Base-by-base conservation (phyloP, 2,113 vertebrate species). In the Redunca redunca region DNA sequence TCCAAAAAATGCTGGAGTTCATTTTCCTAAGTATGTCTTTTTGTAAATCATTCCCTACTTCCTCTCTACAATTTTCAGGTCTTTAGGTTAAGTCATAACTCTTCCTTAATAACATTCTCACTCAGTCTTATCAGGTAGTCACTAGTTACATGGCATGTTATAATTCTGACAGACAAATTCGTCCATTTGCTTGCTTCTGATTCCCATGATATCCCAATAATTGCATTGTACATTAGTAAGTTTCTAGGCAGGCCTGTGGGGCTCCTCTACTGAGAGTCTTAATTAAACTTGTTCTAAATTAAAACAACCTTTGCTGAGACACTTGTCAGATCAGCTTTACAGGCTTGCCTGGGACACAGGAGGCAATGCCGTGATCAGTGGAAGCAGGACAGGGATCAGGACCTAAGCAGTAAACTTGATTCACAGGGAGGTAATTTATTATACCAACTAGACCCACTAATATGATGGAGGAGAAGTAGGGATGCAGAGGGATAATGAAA, bases 241-340 rank as follows among this genome's bases (percentile, higher is more conserved):
- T 91, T 97, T 95, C 36, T 67, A 83, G 81, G 26, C n/a, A 96
- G 43, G 55, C 67, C 81, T 96, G 9, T 96, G 94, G 85, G 95
- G 78, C 88, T 97, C 80, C 90, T 97, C 88, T 97, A 96, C 74
- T 83, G 84, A 97, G 88, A 98, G 25, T 96, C 94, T 98, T 98
- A 98, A 98, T 98, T 98, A 97, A 98, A 97, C 55, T 92, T 96
- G 58, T 95, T 97, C 94, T 96, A 97, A 97, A 97, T 98, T 96
- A 96, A 98, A 98, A 94, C 64, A 96, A 93, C 58, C 92, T 97
- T 98, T 98, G 62, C 92, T 62, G 90, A 94, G 83, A 97, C 88
- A 97, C 85, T 98, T 96, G 90, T 98, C 96, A 97, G 67, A 97
- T 48, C 23, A 95, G 77, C 57, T 96, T 97, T 96, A 84, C 71